Base-by-base conservation (phyloP, 2,113 vertebrate genomes). In the Calidris pygmaea region DNA sequence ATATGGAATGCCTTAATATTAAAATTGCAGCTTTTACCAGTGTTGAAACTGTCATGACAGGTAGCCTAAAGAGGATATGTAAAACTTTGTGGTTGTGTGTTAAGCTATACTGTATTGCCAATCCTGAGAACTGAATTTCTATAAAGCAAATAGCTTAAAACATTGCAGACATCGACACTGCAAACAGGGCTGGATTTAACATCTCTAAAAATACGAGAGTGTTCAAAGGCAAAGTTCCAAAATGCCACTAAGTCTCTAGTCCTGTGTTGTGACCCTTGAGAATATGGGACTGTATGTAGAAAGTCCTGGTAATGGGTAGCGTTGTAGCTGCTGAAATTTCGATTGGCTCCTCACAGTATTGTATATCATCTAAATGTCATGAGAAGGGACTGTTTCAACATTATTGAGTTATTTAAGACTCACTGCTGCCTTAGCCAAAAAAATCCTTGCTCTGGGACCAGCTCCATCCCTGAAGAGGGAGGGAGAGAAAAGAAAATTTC, bases 391-490 rank as follows among this genome's bases (percentile, higher is more conserved):
- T 65, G 0, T 68, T 89, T 94, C 80, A 79, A 58, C 76, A 66
- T 81, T 78, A 48, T 81, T 34, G 89, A 65, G 85, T 95, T 96
- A 93, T 95, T 96, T 95, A 84, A 94, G 86, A 68, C 91, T 93
- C 76, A 37, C 35, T 89, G 73, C 83, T 87, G 88, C 76, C 48
- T 72, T 83, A 39, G 90, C 95, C 89, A 96, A 96, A 90, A 89
- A 90, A 94, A 90, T 85, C 73, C 77, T 78, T 94, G 76, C 86
- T 95, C 84, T 96, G 94, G 90, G 92, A 95, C 84, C 50, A 52
- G 0, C 71, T 93, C 70, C 62, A 73, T 95, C 83, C 83, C 84
- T 76, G 66, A 87, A 82, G 86, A 85, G 48, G 16, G 23, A 81
- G 79, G 19, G 56, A 89, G 81, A 62, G 90, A 93, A 74, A 67